Conservation (phyloP, 64 coral and sea anemone genomes). For the Hydrozoanthus tunicans region DNA sequence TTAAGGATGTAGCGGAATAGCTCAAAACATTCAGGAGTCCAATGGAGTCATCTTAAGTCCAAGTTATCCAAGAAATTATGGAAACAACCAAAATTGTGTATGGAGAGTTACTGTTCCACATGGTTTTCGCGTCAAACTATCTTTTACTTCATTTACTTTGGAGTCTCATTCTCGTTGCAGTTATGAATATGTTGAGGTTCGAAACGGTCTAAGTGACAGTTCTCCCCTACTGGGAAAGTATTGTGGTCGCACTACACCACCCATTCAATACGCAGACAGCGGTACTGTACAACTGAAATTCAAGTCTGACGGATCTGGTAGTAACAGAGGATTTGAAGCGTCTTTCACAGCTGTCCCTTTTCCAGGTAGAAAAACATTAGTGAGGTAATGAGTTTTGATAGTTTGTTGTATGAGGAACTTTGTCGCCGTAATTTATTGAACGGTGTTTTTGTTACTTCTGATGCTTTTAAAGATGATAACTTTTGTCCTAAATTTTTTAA, state of each 20-base stretch:
- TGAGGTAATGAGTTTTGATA: too few species aligned
- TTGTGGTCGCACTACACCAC: conserved; percentile 64
- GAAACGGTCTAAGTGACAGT: conserved; percentile 47
- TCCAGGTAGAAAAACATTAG: too few species aligned
- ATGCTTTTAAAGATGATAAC: too few species aligned
- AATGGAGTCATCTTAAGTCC: conserved; percentile 33
- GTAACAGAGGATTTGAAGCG: conserved; percentile 49
- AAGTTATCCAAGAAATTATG: conserved; percentile 58
- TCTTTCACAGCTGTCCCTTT: background rate
- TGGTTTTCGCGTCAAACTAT: conserved; percentile 30
- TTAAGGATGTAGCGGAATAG: too few species aligned
- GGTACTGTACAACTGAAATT: conserved; percentile 64
- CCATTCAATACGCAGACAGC: conserved; percentile 48
- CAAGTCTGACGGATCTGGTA: conserved; percentile 63
- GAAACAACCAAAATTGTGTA: conserved; percentile 42
- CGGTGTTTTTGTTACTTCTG: too few species aligned
- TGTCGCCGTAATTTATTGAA: too few species aligned
- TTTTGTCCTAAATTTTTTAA: too few species aligned
- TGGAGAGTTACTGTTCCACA: conserved; percentile 54
- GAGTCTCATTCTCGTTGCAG: conserved; percentile 61
- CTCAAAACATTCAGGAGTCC: too few species aligned
- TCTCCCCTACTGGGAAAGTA: conserved; percentile 64
- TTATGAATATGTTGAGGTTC: conserved; percentile 69
- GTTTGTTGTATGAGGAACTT: too few species aligned
- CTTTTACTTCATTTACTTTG: conserved; percentile 61